Base-by-base conservation (phyloP, 2,888 invertebrate genomes). In the Andrena minutula region DNA sequence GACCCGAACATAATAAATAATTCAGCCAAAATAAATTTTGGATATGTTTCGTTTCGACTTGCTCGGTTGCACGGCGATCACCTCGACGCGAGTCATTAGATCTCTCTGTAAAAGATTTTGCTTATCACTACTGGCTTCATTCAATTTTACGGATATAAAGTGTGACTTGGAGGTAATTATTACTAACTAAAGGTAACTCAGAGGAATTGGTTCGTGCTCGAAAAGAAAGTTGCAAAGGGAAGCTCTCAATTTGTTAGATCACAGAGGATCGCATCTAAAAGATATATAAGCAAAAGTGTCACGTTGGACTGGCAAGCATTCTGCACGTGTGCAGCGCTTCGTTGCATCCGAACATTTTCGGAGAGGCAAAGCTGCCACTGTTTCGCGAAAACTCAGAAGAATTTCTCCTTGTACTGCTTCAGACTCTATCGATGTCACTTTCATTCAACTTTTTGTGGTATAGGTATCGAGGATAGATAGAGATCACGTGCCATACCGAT, bases 271-370 rank as follows among this genome's bases (percentile, higher is more conserved):
- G 51, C 56, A 61, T 73, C 75, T 53, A 32, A 77, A 74, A 5
- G 53, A 60, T 76, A 60, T 76, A 80, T 72, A 61, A 53, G 72
- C 70, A 69, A 76, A 82, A 76, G 58, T 58, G 4, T 75, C 75
- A 74, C 70, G 61, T 70, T 76, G 32, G 10, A 16, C 5, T 10
- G 10, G 64, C n/a, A 47, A 16, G 10, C 10, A 51, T 30, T 58
- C 10, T 35, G 2, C 23, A n/a, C 10, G 20, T 26, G 28, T 30
- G 66, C 53, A 28, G 20, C 26, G 12, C 26, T 20, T 10, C 26
- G 16, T 23, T 28, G 56, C 26, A 58, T 26, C 16, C 26, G 26
- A 58, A 58, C 16, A 12, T 58, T 28, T 26, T 26, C 26, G 2
- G 26, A 58, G 16, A 58, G 26, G 56, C 26, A 58, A 58, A 12